These are phyloP conservation scores for Rhabditoides inermis DNA, from an alignment of 2,888 invertebrate species.

Conservation along the genomic window DNA sequence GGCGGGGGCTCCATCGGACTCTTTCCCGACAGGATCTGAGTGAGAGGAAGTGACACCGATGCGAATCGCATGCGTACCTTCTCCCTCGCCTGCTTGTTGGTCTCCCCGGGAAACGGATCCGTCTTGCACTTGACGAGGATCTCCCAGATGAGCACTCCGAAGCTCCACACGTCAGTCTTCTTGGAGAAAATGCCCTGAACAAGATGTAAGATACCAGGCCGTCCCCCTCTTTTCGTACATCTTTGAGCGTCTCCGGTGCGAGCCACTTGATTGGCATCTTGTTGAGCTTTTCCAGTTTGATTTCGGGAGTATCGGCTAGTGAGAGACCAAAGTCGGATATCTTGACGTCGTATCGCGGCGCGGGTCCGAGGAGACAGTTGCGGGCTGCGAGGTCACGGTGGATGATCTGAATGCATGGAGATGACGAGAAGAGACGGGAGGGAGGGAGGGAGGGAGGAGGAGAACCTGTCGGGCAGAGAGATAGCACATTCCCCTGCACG, in stretches of 20 bases:
- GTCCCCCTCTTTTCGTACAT: not conserved
- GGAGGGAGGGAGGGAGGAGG: too few relatives aligned
- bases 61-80: not conserved
- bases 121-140: constrained; percentile 3
- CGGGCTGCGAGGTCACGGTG: constrained; percentile 10
- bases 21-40: not conserved
- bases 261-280: constrained; percentile 24
- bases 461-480: too few relatives aligned
- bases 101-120: constrained; percentile 6
- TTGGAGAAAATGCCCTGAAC: constrained; percentile 4
- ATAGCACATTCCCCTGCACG: too few relatives aligned
- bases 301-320: not conserved
- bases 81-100: constrained; percentile 3
- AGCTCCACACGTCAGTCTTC: constrained; percentile 8
- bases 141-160: constrained; percentile 7
- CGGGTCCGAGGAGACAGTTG: constrained; percentile 5
- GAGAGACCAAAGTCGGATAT: constrained; percentile 9
- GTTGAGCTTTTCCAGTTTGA: constrained; percentile 15
- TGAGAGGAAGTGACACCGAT: not conserved
- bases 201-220: not conserved
- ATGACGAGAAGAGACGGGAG: too few relatives aligned
- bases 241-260: constrained; percentile 20
- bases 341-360: constrained; percentile 4
- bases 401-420: too few relatives aligned
- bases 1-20: constrained; percentile 1